These are phyloP conservation scores for Chaetodon trifascialis DNA, from an alignment of 2,113 vertebrate species.

Conservation along the genomic window DNA sequence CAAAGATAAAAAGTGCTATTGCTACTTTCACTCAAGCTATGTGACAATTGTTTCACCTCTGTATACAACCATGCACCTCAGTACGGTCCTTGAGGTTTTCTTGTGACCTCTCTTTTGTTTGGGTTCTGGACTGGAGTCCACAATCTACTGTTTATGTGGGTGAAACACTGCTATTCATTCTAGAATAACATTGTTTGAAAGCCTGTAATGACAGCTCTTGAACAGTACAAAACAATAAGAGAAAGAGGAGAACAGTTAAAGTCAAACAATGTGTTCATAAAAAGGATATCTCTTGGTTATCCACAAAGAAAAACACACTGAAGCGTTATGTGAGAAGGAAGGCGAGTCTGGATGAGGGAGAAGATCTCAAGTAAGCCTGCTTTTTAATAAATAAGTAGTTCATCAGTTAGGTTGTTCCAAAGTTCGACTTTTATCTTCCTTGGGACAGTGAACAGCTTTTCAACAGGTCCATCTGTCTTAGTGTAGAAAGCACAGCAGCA, in stretches of 20 bases:
- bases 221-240: neutral
- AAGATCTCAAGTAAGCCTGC: neutral
- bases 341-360: neutral
- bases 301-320: neutral
- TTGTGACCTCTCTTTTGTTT: neutral
- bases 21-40: no score
- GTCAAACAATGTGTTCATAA: neutral
- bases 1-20: no score
- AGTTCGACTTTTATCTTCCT: conserved; percentile 15
- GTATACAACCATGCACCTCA: no score
- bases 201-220: neutral
- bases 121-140: neutral
- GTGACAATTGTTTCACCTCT: no score
- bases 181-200: no score
- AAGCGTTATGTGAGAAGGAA: neutral
- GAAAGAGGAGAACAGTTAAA: neutral
- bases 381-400: neutral
- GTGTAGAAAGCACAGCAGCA: neutral
- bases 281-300: neutral
- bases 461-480: neutral
- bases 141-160: neutral
- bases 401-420: conserved; percentile 12
- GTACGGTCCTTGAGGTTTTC: no score
- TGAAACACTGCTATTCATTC: neutral
- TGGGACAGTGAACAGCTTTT: neutral